phyloP scores from a whole-genome alignment of 2,888 invertebrate species.

The Laspeyria flexula region DNA sequence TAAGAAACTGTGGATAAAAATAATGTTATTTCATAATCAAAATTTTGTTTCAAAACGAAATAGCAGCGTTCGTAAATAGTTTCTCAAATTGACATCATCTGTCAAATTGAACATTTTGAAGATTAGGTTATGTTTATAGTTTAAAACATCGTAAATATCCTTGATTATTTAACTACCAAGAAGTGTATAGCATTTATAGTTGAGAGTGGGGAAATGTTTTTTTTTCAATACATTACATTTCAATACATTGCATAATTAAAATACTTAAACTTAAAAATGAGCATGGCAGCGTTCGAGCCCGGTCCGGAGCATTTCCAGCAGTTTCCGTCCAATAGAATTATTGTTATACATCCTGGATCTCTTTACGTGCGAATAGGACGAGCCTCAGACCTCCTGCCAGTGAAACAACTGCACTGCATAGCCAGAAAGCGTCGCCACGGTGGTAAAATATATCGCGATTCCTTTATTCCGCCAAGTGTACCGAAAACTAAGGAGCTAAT shows the following conservation, averaged over 20 bases:
- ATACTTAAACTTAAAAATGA: conserved; percentile 53
- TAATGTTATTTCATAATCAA: too few species aligned
- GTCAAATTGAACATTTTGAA: too few species aligned
- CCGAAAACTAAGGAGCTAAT: conserved; percentile 89
- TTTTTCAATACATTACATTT: too few species aligned
- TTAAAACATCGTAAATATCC: not conserved
- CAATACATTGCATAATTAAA: not conserved
- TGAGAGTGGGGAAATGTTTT: too few species aligned
- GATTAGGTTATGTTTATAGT: not conserved
- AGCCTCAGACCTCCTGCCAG: conserved; percentile 95
- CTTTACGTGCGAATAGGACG: conserved; percentile 95
- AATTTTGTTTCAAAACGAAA: too few species aligned
- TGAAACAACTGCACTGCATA: conserved; percentile 94
- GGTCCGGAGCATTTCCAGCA: conserved; percentile 84
- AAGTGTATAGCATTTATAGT: not conserved
- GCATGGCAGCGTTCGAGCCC: conserved; percentile 70
- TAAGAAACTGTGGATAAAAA: too few species aligned
- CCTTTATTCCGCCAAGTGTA: conserved; percentile 88
- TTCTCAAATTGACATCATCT: too few species aligned
- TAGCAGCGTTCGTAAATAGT: too few species aligned
- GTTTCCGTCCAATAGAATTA: conserved; percentile 92
- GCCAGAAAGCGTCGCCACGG: conserved; percentile 88
- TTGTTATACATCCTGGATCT: conserved; percentile 98
- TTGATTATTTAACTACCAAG: too few species aligned
- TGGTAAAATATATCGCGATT: conserved; percentile 87